These are phyloP conservation scores for Cichladusa arquata DNA, from an alignment of 2,113 vertebrate genomes.

Conservation along the genomic window DNA sequence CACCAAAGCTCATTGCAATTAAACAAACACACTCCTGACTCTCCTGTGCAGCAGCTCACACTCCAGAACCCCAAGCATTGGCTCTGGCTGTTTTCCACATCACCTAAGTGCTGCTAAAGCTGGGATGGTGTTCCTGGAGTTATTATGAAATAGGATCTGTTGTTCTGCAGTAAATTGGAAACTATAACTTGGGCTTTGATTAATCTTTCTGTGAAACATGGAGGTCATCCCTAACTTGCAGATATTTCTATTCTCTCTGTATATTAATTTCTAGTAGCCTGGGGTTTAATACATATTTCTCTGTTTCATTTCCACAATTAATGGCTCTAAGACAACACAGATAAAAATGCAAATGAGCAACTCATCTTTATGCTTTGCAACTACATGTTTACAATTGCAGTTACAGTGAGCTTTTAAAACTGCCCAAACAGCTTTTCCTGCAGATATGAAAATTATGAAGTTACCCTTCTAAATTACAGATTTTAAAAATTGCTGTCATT, in stretches of 20 bases:
- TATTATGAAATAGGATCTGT: slow-evolving; percentile 12
- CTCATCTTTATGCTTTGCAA: slow-evolving; percentile 54
- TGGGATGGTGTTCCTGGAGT: background rate
- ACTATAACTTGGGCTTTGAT: background rate
- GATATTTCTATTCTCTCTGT: slow-evolving; percentile 4
- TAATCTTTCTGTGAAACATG: background rate
- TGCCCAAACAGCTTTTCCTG: slow-evolving; percentile 24
- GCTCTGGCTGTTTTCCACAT: background rate
- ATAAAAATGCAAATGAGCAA: slow-evolving; percentile 64
- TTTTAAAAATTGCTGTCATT: slow-evolving; percentile 18
- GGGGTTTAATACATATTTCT: slow-evolving; percentile 10
- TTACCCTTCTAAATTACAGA: slow-evolving; percentile 21
- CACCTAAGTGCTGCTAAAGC: background rate
- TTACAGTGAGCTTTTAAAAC: slow-evolving; percentile 27
- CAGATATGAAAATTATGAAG: slow-evolving; percentile 25
- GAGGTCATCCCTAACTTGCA: slow-evolving; percentile 40
- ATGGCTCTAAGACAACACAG: slow-evolving; percentile 57
- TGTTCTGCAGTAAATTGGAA: slow-evolving; percentile 33
- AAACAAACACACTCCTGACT: background rate
- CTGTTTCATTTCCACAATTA: slow-evolving; percentile 61
- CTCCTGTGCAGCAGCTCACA: background rate
- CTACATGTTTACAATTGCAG: slow-evolving; percentile 37
- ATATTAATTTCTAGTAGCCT: slow-evolving; percentile 38
- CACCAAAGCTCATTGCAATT: background rate
- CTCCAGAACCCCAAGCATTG: rapidly evolving